Conservation (phyloP, 2,797 vertebrate genomes). For the Muscicapa striata region DNA sequence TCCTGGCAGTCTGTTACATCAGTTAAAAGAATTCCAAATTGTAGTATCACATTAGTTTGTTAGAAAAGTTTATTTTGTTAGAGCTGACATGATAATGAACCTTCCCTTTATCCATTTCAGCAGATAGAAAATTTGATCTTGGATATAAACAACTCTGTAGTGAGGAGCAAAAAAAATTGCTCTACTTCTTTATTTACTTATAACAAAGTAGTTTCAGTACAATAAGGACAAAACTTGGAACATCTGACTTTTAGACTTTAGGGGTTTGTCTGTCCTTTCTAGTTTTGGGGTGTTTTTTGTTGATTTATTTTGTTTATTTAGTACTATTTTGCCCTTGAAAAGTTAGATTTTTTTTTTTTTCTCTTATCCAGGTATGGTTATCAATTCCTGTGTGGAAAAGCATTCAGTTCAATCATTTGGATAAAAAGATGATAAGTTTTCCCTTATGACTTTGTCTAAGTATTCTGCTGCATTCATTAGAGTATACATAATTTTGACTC, state of each 20-base stretch:
- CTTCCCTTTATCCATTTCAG: conserved; percentile 29
- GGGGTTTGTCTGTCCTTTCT: background rate
- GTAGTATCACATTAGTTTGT: background rate
- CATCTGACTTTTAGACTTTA: background rate
- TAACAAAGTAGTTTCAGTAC: background rate
- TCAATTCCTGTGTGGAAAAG: background rate
- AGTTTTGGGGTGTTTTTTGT: background rate
- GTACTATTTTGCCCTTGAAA: background rate
- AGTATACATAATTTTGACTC: background rate
- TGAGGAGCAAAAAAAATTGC: background rate
- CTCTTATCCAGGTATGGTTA: background rate
- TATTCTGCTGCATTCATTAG: background rate
- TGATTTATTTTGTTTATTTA: background rate
- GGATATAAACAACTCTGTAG: background rate
- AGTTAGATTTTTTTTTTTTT: background rate
- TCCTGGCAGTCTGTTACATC: conserved; percentile 18
- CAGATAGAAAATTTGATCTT: conserved; percentile 21
- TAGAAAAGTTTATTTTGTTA: conserved; percentile 45
- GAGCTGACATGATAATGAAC: conserved; percentile 28
- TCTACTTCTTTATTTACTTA: background rate
- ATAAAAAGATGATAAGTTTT: background rate
- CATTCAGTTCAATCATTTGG: background rate
- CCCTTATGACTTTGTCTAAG: background rate
- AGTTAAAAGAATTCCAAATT: conserved; percentile 26
- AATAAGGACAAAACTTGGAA: background rate